These are phyloP conservation scores for Nasonovia ribisnigri DNA, from an alignment of 2,888 invertebrate genomes.

Conservation along the genomic window DNA sequence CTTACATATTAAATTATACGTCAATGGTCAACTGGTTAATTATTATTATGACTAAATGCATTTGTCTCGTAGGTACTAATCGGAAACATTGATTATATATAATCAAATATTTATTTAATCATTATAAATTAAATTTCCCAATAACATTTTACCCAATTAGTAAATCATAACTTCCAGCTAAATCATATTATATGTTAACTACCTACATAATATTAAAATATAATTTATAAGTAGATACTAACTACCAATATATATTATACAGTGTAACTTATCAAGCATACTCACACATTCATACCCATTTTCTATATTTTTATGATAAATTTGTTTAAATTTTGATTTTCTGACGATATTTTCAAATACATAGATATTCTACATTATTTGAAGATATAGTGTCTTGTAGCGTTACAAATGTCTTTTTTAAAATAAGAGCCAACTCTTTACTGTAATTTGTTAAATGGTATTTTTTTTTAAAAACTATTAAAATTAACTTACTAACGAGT, in stretches of 20 bases:
- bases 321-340: background rate
- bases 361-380: background rate
- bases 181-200: background rate
- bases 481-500: background rate
- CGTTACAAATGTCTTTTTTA: background rate
- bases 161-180: background rate
- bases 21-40: background rate
- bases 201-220: background rate
- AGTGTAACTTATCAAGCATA: background rate
- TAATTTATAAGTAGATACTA: background rate
- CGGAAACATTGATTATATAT: background rate
- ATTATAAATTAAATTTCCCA: slow-evolving; percentile 22
- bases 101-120: slow-evolving; percentile 36
- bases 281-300: background rate
- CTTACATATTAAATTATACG: background rate
- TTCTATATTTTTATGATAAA: background rate
- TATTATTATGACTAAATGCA: background rate
- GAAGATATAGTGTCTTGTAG: background rate
- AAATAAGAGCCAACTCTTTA: background rate
- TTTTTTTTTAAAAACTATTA: background rate
- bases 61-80: background rate
- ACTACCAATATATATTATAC: background rate
- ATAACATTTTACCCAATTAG: background rate
- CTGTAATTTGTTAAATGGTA: background rate
- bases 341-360: background rate